Conservation (phyloP, 2,797 vertebrate genomes). For the Pelobates cultripes region DNA sequence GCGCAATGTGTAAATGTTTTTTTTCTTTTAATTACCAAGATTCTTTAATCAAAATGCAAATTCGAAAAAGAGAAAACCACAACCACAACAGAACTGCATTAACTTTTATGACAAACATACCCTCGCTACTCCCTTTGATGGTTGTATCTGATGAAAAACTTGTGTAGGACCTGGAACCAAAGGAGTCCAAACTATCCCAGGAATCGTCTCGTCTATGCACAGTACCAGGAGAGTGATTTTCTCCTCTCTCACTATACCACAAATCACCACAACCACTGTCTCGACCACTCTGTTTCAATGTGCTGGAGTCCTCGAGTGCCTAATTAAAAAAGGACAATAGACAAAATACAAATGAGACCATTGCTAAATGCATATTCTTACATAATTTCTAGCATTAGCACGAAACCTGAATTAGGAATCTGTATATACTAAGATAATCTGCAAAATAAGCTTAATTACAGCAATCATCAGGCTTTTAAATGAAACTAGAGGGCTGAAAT, state of each 20-base stretch:
- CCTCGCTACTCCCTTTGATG: conserved; percentile 87
- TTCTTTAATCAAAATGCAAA: too few relatives aligned
- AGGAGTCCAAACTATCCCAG: conserved; percentile 89
- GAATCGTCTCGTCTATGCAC: conserved; percentile 88
- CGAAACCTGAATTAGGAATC: too few relatives aligned
- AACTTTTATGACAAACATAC: conserved; percentile 65
- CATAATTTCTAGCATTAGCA: too few relatives aligned
- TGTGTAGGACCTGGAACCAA: conserved; percentile 82
- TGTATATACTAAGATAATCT: too few relatives aligned
- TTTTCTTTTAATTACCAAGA: too few relatives aligned
- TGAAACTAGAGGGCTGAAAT: background rate
- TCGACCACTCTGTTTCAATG: conserved; percentile 77
- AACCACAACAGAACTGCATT: too few relatives aligned
- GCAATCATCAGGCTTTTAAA: background rate
- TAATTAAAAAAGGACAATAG: conserved; percentile 56
- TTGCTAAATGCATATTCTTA: background rate
- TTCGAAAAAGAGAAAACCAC: too few relatives aligned
- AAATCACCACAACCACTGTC: conserved; percentile 89
- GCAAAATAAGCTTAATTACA: too few relatives aligned
- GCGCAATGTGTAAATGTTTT: too few relatives aligned
- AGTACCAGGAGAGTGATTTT: conserved; percentile 67
- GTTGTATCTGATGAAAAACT: conserved; percentile 89
- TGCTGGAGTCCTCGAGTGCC: conserved; percentile 85
- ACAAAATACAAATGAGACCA: background rate
- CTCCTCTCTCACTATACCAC: conserved; percentile 84